Evolutionary conservation across 37 sponge, comb jelly and placozoan genomes (phyloP).

Genomic region (Chondrosia reniformis): DNA sequence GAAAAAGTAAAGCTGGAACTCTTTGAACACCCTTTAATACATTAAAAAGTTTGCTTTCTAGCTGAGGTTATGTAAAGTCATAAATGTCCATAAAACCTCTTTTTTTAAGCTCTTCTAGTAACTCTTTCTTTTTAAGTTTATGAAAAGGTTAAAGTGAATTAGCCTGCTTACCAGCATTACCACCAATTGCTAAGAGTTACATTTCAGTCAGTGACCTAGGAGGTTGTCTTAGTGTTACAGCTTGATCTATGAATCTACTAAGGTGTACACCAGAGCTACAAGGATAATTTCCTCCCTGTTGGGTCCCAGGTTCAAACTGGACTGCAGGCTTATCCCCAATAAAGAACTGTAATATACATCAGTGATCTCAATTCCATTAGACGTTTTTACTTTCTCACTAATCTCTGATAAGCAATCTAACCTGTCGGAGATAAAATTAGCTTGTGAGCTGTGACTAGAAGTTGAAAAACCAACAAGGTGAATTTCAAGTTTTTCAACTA

Average conservation of each 20-base stretch:
- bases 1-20: no score
- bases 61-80: no score
- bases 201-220: no score
- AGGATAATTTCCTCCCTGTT: slow-evolving; percentile 28
- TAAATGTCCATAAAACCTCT: no score
- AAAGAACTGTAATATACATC: slow-evolving; percentile 28
- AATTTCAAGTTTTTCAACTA: slow-evolving; percentile 14
- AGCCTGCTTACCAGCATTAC: no score
- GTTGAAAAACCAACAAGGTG: slow-evolving; percentile 16
- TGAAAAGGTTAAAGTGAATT: no score
- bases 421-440: slow-evolving; percentile 31
- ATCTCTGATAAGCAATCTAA: slow-evolving; percentile 11
- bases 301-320: slow-evolving; percentile 40
- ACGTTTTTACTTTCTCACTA: background rate
- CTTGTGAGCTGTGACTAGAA: slow-evolving; percentile 25
- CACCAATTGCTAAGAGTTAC: no score
- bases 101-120: no score
- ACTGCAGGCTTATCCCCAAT: slow-evolving; percentile 35
- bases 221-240: no score
- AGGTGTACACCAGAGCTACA: slow-evolving; percentile 28
- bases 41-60: no score
- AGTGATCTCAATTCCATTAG: slow-evolving; percentile 7
- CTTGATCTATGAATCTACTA: slow-evolving; percentile 8
- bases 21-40: no score
- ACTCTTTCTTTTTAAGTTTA: no score